These are phyloP conservation scores for Rhagologus leucostigma DNA, from an alignment of 2,113 vertebrate species.

Conservation along the genomic window DNA sequence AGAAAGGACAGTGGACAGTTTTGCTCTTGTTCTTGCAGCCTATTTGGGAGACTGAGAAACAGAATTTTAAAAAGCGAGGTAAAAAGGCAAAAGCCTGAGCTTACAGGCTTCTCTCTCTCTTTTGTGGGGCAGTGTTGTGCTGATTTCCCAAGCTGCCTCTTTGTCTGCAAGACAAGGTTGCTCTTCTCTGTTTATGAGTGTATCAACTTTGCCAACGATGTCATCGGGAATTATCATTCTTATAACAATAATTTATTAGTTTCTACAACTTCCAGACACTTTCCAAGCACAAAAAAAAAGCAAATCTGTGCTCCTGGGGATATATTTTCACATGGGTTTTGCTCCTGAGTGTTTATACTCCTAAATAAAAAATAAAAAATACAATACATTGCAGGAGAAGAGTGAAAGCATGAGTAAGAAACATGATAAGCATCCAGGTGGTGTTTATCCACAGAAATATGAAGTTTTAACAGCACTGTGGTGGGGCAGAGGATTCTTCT, in stretches of 20 bases:
- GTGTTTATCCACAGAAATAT: not conserved
- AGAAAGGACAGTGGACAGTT: not conserved
- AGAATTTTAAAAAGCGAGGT: not conserved
- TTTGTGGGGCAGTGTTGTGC: not conserved
- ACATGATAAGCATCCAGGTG: not conserved
- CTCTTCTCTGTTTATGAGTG: not conserved
- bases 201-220: not conserved
- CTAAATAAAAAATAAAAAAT: not conserved
- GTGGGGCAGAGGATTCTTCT: not conserved
- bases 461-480: not conserved
- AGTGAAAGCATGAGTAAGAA: not conserved
- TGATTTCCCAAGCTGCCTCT: constrained; percentile 21
- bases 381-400: not conserved
- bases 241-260: not conserved
- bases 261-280: not conserved
- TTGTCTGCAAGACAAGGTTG: not conserved
- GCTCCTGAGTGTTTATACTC: not conserved
- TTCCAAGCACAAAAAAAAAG: not conserved
- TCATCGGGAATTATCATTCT: not conserved
- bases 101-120: not conserved
- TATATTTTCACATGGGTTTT: not conserved
- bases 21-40: not conserved
- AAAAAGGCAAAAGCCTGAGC: not conserved
- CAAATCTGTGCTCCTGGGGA: not conserved
- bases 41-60: not conserved